Evolutionary conservation across 2,797 vertebrate species (phyloP), one percentile per base, ranked within the genome.

Genomic region (Pangasius sanitwongsei): DNA sequence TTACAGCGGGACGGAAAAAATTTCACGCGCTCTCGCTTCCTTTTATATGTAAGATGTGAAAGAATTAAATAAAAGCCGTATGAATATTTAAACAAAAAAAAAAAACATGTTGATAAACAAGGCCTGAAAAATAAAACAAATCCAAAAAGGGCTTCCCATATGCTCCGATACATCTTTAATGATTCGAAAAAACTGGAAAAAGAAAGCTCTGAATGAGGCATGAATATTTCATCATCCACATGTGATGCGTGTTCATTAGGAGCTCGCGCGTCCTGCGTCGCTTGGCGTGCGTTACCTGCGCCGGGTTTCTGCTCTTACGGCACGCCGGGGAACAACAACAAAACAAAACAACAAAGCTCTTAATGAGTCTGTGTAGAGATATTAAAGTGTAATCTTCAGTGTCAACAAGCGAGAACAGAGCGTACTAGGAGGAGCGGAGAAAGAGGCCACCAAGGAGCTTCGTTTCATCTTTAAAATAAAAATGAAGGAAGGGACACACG

Each of bases 101-200:
- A 96, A 97, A 96, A 96, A 96, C 95, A 97, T 96, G 96, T 96
- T 96, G 96, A 96, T 96, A 96, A 97, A 97, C 96, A 97, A 96
- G 96, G 95, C 95, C 95, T 94, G 96, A 96, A 96, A 87, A 96
- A 96, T 95, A 96, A 96, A 96, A 96, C 95, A 92, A 91, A 90
- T 67, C 82, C 95, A 96, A 95, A 96, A 94, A 96, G 94, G 93
- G 92, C 94, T 95, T 95, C 95, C 96, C 96, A 97, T 97, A 97
- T 97, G 96, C 96, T 96, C 93, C 93, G 95, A 96, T 97, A 96
- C 96, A 97, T 97, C 96, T 97, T 97, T 97, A 97, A 97, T 97
- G 96, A 97, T 95, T 94, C 95, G 94, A 96, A 96, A 96, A 96
- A 96, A 96, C 95, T 96, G 95, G 95, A 96, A 95, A 65, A 96